phyloP scores from a whole-genome alignment of 2,888 invertebrate species.

The Scaptomyza caliginosa region DNA sequence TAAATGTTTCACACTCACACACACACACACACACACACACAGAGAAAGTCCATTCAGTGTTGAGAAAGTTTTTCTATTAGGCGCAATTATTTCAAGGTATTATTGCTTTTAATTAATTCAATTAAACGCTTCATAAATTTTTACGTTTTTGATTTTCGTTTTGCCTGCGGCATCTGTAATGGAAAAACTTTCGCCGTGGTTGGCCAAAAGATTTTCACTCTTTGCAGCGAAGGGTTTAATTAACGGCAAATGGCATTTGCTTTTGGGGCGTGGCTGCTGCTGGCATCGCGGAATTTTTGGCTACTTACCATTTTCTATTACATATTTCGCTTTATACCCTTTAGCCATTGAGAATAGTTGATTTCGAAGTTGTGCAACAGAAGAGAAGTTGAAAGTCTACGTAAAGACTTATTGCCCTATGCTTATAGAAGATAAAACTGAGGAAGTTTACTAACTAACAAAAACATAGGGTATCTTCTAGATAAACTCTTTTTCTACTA shows the following conservation, averaged over 20 bases:
- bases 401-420: too few relatives aligned
- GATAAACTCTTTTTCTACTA: background rate
- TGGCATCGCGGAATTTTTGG: constrained; percentile 50
- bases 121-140: constrained; percentile 84
- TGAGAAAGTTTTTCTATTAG: constrained; percentile 77
- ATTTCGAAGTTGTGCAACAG: too few relatives aligned
- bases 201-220: constrained; percentile 54
- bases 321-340: constrained; percentile 35
- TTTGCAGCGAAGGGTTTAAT: constrained; percentile 74
- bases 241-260: constrained; percentile 69
- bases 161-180: constrained; percentile 72
- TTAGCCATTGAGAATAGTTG: background rate
- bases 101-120: constrained; percentile 83
- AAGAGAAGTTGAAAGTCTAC: too few relatives aligned
- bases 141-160: constrained; percentile 79
- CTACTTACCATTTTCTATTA: constrained; percentile 57
- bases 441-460: background rate
- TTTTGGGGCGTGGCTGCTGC: constrained; percentile 25
- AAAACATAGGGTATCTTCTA: background rate
- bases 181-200: constrained; percentile 77
- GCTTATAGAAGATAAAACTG: too few relatives aligned
- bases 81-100: constrained; percentile 77
- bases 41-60: constrained; percentile 34
- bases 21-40: background rate
- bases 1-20: background rate